Percentiles rank a stretch among this genome's conserved stretches.
Evolutionary conservation across 2,797 vertebrate genomes (phyloP).

Genomic region (Schizopygopsis pylzovi): DNA sequence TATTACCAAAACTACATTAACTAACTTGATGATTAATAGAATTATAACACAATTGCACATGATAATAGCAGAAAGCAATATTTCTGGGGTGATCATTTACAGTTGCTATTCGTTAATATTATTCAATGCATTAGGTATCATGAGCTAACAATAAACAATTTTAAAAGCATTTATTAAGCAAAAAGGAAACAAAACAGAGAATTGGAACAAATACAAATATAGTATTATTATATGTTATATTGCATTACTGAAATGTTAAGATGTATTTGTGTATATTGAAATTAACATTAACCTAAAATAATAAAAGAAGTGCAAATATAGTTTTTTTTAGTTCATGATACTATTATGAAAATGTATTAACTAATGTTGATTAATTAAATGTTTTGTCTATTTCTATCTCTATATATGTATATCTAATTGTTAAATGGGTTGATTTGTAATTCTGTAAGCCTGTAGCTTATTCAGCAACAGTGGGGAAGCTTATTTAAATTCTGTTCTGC

Average conservation of each 20-base stretch:
- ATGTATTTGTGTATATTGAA: background rate
- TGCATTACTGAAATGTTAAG: background rate
- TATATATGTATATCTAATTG: too few species aligned
- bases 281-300: background rate
- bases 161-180: background rate
- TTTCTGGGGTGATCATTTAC: background rate
- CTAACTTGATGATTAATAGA: too few species aligned
- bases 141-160: background rate
- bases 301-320: background rate
- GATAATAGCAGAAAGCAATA: background rate
- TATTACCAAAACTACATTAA: too few species aligned
- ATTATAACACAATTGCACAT: too few species aligned
- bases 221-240: background rate
- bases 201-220: background rate
- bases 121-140: background rate
- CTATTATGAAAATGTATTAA: background rate
- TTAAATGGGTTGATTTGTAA: background rate
- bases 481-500: slow-evolving; percentile 17
- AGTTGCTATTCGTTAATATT: background rate
- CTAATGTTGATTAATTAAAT: background rate
- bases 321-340: background rate
- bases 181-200: background rate
- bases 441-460: slow-evolving; percentile 8
- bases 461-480: slow-evolving; percentile 1
- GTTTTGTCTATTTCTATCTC: too few species aligned